These are phyloP conservation scores for Melierax canorus DNA, from an alignment of 2,113 vertebrate species.

Conservation along the genomic window DNA sequence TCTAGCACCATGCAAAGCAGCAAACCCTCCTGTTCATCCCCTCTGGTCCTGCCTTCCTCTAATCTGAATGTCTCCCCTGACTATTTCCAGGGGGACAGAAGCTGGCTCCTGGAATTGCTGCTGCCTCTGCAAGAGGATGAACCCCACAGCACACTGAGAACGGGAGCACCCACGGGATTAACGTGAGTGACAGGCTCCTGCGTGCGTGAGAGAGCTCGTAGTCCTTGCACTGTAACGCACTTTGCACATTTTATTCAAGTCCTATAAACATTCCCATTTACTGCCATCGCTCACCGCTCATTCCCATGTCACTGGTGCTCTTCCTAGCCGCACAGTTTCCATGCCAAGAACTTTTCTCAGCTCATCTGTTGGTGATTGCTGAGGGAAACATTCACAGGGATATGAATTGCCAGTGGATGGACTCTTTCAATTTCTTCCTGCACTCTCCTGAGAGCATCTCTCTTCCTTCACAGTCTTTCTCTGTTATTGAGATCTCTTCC, in stretches of 20 bases:
- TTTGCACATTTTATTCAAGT: not conserved
- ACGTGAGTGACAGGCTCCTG: not conserved
- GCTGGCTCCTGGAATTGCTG: not conserved
- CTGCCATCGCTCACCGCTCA: not conserved
- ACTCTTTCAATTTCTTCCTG: not conserved
- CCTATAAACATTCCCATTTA: not conserved
- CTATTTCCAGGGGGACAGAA: not conserved
- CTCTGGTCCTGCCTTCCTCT: not conserved
- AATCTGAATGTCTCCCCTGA: not conserved
- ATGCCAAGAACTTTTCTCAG: not conserved
- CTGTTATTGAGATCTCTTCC: not conserved
- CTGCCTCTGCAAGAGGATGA: not conserved
- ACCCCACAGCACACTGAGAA: not conserved
- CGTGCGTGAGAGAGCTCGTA: fast-evolving
- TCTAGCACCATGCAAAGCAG: not conserved
- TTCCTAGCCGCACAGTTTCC: not conserved
- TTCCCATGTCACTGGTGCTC: not conserved
- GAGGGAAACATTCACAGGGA: not conserved
- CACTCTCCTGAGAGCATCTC: not conserved
- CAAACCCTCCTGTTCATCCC: not conserved
- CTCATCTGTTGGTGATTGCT: not conserved
- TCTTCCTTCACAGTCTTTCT: not conserved
- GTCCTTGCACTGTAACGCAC: fast-evolving
- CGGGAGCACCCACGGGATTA: not conserved
- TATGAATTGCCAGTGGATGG: not conserved